These are phyloP conservation scores for Steinernema khuongi DNA, from an alignment of 1,140 invertebrate genomes.

Conservation along the genomic window DNA sequence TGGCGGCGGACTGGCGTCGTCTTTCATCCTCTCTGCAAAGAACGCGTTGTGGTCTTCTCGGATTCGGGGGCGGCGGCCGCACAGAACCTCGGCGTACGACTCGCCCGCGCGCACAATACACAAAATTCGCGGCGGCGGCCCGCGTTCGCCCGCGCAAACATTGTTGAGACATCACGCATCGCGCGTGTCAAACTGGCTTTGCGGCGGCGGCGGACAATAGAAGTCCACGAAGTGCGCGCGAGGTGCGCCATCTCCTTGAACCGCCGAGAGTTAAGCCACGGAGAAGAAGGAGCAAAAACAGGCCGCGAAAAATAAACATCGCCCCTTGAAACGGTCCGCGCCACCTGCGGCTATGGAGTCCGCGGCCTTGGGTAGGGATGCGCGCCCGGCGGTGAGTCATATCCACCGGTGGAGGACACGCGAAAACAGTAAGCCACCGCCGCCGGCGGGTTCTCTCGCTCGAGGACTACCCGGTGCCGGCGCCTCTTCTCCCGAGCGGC, in stretches of 20 bases:
- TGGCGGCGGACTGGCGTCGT: neutral
- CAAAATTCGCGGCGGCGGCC: neutral
- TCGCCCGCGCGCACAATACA: neutral
- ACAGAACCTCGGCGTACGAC: neutral
- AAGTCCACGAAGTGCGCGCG: slow-evolving; percentile 10
- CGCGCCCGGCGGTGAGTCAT: slow-evolving; percentile 1
- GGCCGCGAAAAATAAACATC: slow-evolving; percentile 9
- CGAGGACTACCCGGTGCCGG: neutral
- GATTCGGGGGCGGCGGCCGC: neutral
- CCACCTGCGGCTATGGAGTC: neutral
- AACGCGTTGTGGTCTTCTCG: neutral
- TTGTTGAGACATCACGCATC: neutral
- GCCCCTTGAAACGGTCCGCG: slow-evolving; percentile 6
- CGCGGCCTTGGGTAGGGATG: neutral
- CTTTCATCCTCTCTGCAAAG: neutral
- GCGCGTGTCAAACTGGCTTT: slow-evolving; percentile 16
- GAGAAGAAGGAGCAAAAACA: neutral
- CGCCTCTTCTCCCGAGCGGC: neutral
- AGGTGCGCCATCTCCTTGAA: slow-evolving; percentile 4
- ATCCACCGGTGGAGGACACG: neutral
- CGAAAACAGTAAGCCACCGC: neutral
- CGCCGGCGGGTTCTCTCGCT: neutral
- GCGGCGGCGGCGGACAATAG: slow-evolving; percentile 7
- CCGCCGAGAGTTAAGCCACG: slow-evolving; percentile 6
- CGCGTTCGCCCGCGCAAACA: neutral